Evolutionary conservation across 2,888 invertebrate genomes (phyloP).

Genomic region (Pseudococcus viburni): DNA sequence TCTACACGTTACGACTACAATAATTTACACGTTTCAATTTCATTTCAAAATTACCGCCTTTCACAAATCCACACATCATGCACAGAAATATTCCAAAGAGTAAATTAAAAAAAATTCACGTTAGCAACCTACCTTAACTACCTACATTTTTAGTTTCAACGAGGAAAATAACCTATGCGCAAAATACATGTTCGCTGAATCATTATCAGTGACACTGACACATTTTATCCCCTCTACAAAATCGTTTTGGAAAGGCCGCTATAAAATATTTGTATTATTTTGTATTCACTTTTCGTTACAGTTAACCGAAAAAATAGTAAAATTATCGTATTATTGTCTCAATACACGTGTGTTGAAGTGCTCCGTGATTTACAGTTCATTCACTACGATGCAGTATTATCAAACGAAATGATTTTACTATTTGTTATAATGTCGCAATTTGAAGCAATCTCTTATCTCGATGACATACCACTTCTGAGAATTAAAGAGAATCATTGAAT

Average conservation of each 20-base stretch:
- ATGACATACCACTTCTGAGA: conserved; percentile 26
- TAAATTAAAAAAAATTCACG: too few species aligned
- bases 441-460: conserved; percentile 50
- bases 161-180: not conserved
- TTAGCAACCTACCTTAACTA: too few species aligned
- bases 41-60: too few species aligned
- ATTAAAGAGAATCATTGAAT: not conserved
- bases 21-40: too few species aligned
- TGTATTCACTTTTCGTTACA: not conserved
- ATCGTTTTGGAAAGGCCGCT: conserved; percentile 4
- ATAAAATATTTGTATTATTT: not conserved
- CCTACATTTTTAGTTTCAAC: too few species aligned
- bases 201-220: conserved; percentile 50
- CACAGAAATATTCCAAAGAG: too few species aligned
- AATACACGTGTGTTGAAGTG: not conserved
- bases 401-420: not conserved
- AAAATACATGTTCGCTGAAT: not conserved
- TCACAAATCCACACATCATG: too few species aligned
- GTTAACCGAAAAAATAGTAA: not conserved
- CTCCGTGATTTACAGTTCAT: conserved; percentile 1
- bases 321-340: not conserved
- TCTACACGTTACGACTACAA: too few species aligned
- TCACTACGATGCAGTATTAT: not conserved
- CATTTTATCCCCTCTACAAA: conserved; percentile 4
- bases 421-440: conserved; percentile 25